Base-by-base conservation (phyloP, 2,113 vertebrate genomes). In the Meles meles region DNA sequence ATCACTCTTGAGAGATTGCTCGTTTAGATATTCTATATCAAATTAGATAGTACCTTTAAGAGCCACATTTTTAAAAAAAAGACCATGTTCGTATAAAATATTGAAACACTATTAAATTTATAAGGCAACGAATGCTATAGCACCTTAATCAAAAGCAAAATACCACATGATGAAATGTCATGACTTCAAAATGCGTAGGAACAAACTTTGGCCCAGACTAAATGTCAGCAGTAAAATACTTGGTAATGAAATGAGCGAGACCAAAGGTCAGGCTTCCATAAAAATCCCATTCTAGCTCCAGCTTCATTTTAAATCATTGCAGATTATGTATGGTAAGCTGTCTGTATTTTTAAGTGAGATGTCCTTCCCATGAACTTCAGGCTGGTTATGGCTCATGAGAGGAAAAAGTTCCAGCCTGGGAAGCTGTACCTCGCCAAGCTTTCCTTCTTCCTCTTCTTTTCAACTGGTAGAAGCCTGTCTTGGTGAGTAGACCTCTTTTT, bases 201-300 rank as follows among this genome's bases (percentile, higher is more conserved):
- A 98, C 97, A 98, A 98, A 98, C 97, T 98, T 97, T 98, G 98
- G 95, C 90, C 77, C 96, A 91, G 96, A 98, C 96, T 98, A 98
- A 98, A 98, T 96, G 97, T 98, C 98, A 98, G 98, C 94, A 97
- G 94, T 97, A 98, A 98, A 98, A 98, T 97, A 83, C 83, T 98
- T 77, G 86, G 96, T 98, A 97, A 98, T 96, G 98, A 99, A 98
- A 98, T 97, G 96, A 97, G 82, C 55, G 96, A 94, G 98, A 97
- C 97, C 97, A 98, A 98, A 99, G 97, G 97, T 98, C 98, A 97
- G 5, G 84, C 97, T 97, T 97, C 96, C 97, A 98, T 98, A 98
- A 98, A 99, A 98, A 89, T 97, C 97, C 93, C 95, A 97, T 97
- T 98, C 95, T 93, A 88, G 74, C 89, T 98, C 87, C 65, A 90